Base-by-base conservation (phyloP, 2,888 invertebrate genomes). In the Lochmaea crataegi region DNA sequence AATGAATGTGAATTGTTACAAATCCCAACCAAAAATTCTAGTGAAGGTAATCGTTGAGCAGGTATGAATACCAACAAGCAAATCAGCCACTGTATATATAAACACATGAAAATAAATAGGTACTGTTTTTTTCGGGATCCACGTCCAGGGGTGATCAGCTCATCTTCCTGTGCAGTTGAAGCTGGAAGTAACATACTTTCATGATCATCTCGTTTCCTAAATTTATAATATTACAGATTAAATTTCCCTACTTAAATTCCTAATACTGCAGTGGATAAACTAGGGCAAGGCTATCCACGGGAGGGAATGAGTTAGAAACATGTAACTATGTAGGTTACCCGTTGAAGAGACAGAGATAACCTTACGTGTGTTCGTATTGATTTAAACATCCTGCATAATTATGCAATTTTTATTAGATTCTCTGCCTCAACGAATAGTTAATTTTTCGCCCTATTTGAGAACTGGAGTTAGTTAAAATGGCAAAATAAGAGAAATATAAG, bases 91-190 rank as follows among this genome's bases (percentile, higher is more conserved):
- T 87, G 86, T 87, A 86, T 81, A 81, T 87, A 86, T 81, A 81
- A 87, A 87, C 87, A 87, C 87, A 87, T 87, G 87, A 87, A 87
- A 87, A 87, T 85, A 86, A 86, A 87, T 87, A 87, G 84, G 87
- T 87, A 87, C 87, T 87, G 87, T 87, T 86, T 86, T 83, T 82
- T 81, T 83, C 80, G 85, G 81, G 76, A 82, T 82, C 81, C 80
- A 76, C 77, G 77, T 82, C 83, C 83, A 77, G 79, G 80, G 79
- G 78, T 80, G 81, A 78, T 74, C 81, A 79, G 78, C 81, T 78
- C 79, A 80, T 84, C 83, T 83, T 81, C 83, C 83, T 81, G 81
- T 79, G 82, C 82, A 84, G 83, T 85, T 83, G 85, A 82, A 80
- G 85, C 87, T 87, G 87, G 82, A 86, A 87, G 83, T 86, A 86